phyloP scores from a whole-genome alignment of 2,888 invertebrate species.

The Nudaria mundana region DNA sequence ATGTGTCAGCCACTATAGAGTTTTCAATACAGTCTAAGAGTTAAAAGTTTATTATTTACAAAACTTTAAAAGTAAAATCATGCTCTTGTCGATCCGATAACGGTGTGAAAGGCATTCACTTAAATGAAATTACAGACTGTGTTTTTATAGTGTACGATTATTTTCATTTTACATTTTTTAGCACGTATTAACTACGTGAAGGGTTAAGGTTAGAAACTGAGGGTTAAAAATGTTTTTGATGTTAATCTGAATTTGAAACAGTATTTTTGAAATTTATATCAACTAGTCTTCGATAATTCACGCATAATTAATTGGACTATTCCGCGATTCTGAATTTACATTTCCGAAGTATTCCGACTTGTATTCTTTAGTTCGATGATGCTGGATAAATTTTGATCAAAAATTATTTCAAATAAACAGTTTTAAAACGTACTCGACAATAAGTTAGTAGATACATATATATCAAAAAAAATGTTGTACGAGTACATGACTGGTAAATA shows the following conservation, averaged over 20 bases:
- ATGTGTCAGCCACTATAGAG: too few relatives aligned
- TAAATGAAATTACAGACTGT: slow-evolving; percentile 36
- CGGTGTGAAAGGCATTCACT: slow-evolving; percentile 34
- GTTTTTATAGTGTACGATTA: slow-evolving; percentile 23
- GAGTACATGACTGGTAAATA: too few relatives aligned
- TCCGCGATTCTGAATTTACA: too few relatives aligned
- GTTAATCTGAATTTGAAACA: not conserved
- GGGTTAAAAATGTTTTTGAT: not conserved
- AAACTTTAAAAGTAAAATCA: slow-evolving; percentile 44
- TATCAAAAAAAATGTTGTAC: too few relatives aligned
- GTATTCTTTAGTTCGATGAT: too few relatives aligned
- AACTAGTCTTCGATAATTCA: not conserved
- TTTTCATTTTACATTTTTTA: slow-evolving; percentile 10
- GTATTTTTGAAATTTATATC: not conserved
- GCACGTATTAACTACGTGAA: not conserved
- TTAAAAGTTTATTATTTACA: slow-evolving; percentile 10
- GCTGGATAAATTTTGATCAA: too few relatives aligned
- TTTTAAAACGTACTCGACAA: too few relatives aligned
- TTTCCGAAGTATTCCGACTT: too few relatives aligned
- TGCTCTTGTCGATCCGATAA: slow-evolving; percentile 29
- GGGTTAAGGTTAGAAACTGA: not conserved
- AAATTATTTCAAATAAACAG: too few relatives aligned
- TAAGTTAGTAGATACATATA: too few relatives aligned
- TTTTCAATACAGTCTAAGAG: not conserved
- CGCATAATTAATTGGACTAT: too few relatives aligned